phyloP scores from a whole-genome alignment of 2,888 invertebrate species.

The Eilema caniola region DNA sequence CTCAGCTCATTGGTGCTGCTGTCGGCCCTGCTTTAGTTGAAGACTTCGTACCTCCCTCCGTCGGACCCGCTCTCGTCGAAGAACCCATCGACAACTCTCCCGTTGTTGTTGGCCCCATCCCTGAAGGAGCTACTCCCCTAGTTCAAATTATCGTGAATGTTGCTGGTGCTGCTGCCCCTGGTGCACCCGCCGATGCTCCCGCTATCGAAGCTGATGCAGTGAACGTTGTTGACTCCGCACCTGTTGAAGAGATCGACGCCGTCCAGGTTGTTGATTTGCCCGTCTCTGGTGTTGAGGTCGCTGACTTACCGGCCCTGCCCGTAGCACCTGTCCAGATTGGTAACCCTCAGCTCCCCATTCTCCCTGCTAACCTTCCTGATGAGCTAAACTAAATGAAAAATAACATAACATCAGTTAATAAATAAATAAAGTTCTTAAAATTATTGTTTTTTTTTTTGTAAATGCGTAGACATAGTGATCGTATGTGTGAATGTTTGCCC shows the following conservation, averaged over 20 bases:
- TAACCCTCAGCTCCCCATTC: background rate
- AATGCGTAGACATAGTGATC: too few relatives aligned
- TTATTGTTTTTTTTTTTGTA: too few relatives aligned
- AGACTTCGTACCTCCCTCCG: conserved; percentile 27
- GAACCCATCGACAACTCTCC: conserved; percentile 9
- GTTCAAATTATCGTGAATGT: conserved; percentile 41
- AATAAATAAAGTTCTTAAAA: too few relatives aligned
- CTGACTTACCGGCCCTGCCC: conserved; percentile 28
- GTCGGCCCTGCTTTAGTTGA: conserved; percentile 21
- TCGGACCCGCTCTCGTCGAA: conserved; percentile 46
- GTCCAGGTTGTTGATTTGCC: conserved; percentile 32
- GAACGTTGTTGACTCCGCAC: conserved; percentile 19
- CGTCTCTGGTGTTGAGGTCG: conserved; percentile 50
- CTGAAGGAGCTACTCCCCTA: conserved; percentile 29
- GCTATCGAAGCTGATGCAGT: conserved; percentile 6
- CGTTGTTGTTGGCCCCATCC: conserved; percentile 14
- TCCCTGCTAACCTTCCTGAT: background rate
- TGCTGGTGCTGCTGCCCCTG: conserved; percentile 25
- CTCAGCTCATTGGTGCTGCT: conserved; percentile 40
- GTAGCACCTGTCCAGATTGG: background rate
- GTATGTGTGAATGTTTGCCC: too few relatives aligned
- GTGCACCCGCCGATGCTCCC: conserved; percentile 22
- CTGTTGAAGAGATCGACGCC: conserved; percentile 26
- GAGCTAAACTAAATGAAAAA: background rate
- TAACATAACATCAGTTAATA: too few relatives aligned